These are phyloP conservation scores for Cactoblastis cactorum DNA, from an alignment of 2,888 invertebrate genomes.

Conservation along the genomic window DNA sequence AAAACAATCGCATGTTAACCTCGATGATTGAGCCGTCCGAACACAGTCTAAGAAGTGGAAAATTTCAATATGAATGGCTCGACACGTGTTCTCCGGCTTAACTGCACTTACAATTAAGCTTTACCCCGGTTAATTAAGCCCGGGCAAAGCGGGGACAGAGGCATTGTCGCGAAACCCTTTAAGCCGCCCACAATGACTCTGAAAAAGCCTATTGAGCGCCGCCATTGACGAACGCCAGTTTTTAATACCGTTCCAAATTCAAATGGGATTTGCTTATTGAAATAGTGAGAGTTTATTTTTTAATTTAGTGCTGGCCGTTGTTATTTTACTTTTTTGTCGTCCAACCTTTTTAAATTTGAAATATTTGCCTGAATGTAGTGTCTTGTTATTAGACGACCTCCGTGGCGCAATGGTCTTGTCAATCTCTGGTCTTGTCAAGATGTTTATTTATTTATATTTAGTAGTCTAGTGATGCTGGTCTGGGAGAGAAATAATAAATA, in stretches of 20 bases:
- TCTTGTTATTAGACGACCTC: no score
- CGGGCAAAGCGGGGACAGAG: constrained; percentile 27
- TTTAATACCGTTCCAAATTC: constrained; percentile 19
- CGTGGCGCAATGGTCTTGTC: no score
- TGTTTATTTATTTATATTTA: no score
- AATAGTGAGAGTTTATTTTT: constrained; percentile 10
- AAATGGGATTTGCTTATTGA: constrained; percentile 13
- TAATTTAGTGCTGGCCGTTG: constrained; percentile 2
- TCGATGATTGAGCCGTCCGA: constrained; percentile 5
- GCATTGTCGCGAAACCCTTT: constrained; percentile 70
- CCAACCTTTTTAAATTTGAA: background rate
- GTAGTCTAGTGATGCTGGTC: no score
- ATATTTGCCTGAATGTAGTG: background rate
- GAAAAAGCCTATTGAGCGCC: constrained; percentile 61
- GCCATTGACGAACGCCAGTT: constrained; percentile 37
- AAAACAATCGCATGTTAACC: background rate
- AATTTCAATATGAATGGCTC: constrained; percentile 63
- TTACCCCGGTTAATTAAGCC: constrained; percentile 76
- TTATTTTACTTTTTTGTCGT: background rate
- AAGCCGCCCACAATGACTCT: constrained; percentile 62
- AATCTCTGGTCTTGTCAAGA: no score
- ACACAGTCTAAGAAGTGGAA: constrained; percentile 23
- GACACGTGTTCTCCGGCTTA: constrained; percentile 74
- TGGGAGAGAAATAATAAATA: no score
- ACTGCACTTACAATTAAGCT: constrained; percentile 75